Evolutionary conservation across 2,797 vertebrate genomes (phyloP), one percentile per base, ranked within the genome.

Genomic region (Alca torda): DNA sequence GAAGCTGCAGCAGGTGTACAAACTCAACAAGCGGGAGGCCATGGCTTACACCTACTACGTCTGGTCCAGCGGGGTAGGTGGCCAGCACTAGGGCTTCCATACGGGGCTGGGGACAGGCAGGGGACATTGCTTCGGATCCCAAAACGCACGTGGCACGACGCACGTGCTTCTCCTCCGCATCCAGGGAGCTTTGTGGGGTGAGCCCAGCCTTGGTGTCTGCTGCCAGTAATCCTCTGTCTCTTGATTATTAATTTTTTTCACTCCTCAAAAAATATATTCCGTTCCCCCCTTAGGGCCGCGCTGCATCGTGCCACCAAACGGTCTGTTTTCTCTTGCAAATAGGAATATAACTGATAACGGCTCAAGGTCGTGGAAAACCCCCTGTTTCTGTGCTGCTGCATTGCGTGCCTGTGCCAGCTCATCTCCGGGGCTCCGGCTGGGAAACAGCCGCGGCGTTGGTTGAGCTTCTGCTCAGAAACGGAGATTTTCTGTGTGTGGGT

Each of bases 61-160:
- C 97, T 99, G 99, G 99, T 99, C 98, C 96, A 99, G 98, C 1
- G 98, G 97, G 98, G 99, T 99, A 98, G 9, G 99, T 98, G 85
- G 3, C 37, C 5, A 1, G 30, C 3, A 3, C 50, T 4, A 8
- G 43, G 53, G n/a, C 76, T 56, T 64, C 57, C 53, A 60, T 10
- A 0, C 0, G 1, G 35, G 74, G 61, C n/a, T 53, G 64, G 82
- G 78, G 43, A 35, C 2, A 16, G n/a, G 37, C 48, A 75, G 37
- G 50, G 68, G 20, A 68, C 2, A 3, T 56, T 18, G 31, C 33
- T 92, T 60, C 1, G 0, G 8, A 53, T 92, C 74, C 50, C 73
- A 68, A 63, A 87, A 39, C 0, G 1, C 25, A 6, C 1, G 0
- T 57, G 74, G 46, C 3, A 1, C 1, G 0, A 14, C 14, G 28